Percentiles rank a stretch among this genome's conserved stretches.
phyloP scores from a whole-genome alignment of 2,888 invertebrate species.

The Drosophila formosana region DNA sequence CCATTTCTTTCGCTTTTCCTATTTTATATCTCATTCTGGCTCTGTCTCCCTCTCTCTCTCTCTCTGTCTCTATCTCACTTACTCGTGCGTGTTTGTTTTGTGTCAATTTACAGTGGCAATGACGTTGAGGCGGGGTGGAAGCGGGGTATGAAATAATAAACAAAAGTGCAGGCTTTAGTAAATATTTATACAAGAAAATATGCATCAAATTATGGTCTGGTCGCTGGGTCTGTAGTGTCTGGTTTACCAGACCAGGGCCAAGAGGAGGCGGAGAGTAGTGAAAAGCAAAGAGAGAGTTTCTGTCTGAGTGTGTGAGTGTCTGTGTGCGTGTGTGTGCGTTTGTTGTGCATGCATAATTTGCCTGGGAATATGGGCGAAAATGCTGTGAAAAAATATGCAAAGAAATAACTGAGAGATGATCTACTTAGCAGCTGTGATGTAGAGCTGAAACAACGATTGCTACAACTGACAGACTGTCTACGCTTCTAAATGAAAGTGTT shows the following conservation, averaged over 20 bases:
- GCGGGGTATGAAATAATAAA: slow-evolving; percentile 51
- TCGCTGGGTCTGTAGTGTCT: slow-evolving; percentile 28
- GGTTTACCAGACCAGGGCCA: background rate
- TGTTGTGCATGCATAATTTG: slow-evolving; percentile 43
- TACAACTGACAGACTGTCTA: background rate
- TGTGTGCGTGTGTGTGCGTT: slow-evolving; percentile 4
- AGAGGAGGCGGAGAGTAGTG: slow-evolving; percentile 17
- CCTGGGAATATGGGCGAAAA: slow-evolving; percentile 16
- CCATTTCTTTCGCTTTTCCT: slow-evolving; percentile 15
- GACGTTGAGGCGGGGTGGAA: background rate
- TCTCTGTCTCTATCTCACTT: slow-evolving; percentile 4
- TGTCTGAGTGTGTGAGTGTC: background rate
- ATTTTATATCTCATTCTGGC: slow-evolving; percentile 2
- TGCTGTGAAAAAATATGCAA: slow-evolving; percentile 21
- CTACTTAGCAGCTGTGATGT: background rate
- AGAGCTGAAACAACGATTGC: background rate
- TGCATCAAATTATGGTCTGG: slow-evolving; percentile 53
- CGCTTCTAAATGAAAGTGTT: background rate
- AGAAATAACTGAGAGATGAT: slow-evolving; percentile 11
- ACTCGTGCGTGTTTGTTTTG: slow-evolving; percentile 52
- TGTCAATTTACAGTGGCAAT: slow-evolving; percentile 57
- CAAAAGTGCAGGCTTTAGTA: slow-evolving; percentile 63
- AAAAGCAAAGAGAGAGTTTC: slow-evolving; percentile 23
- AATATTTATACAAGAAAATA: slow-evolving; percentile 69
- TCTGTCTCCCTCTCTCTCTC: background rate